Conservation (phyloP, 2,888 invertebrate genomes). For the Capitulum mitella region DNA sequence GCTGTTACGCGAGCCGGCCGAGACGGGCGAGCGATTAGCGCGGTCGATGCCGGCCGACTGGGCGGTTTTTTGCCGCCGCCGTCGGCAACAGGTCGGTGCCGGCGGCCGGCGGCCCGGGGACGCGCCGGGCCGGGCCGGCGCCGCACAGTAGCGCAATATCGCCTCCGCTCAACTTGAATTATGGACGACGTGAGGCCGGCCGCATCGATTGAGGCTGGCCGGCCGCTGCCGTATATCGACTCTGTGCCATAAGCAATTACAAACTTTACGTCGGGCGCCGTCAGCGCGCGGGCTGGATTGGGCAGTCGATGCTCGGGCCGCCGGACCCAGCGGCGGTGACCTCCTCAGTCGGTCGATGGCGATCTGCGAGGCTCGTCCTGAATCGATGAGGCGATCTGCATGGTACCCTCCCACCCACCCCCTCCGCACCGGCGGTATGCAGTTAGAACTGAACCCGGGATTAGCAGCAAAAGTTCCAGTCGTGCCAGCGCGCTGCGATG, state of each 20-base stretch:
- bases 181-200: too few species aligned
- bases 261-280: background rate
- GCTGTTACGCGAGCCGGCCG: background rate
- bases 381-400: background rate
- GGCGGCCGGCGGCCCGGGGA: background rate
- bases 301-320: background rate
- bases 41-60: background rate
- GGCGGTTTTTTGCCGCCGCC: background rate
- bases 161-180: too few species aligned
- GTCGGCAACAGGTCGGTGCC: background rate
- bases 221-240: background rate
- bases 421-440: too few species aligned
- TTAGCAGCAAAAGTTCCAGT: too few species aligned
- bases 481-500: too few species aligned
- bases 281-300: background rate
- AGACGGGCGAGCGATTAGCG: background rate
- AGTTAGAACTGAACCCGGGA: too few species aligned
- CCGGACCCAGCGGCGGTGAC: background rate
- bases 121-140: background rate
- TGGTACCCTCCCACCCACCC: too few species aligned
- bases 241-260: background rate
- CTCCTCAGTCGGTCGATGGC: background rate
- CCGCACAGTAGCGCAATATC: background rate
- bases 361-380: background rate
- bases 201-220: background rate